Evolutionary conservation across 2,797 vertebrate species (phyloP).

Genomic region (Cyclopterus lumpus): DNA sequence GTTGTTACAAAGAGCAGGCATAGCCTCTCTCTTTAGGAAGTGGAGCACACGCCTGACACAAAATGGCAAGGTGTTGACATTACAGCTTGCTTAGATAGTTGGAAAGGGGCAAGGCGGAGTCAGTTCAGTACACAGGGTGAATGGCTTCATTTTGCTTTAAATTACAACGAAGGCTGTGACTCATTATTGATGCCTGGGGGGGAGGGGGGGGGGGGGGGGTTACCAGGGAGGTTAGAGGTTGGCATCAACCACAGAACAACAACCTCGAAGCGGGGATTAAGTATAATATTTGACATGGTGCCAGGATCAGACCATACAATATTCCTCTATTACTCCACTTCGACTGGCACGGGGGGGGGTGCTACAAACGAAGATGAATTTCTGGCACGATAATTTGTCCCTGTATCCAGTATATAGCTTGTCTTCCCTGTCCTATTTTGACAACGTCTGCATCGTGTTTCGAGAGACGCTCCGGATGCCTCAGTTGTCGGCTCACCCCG

Average conservation of each 20-base stretch:
- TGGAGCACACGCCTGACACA: conserved; percentile 47
- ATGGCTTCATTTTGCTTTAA: conserved; percentile 32
- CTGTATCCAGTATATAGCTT: not conserved
- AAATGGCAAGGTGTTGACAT: conserved; percentile 52
- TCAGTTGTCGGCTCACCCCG: not conserved
- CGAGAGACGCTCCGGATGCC: not conserved
- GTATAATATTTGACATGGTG: conserved; percentile 10
- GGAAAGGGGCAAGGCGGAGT: conserved; percentile 16
- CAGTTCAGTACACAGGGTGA: conserved; percentile 22
- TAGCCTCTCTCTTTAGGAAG: conserved; percentile 60
- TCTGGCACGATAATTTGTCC: not conserved
- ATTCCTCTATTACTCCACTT: not conserved
- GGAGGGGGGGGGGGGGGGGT: not conserved
- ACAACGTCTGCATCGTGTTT: not conserved
- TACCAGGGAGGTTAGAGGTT: conserved; percentile 23
- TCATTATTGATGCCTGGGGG: conserved; percentile 43
- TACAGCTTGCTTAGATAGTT: conserved; percentile 48
- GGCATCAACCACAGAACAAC: conserved; percentile 25
- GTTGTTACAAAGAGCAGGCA: conserved; percentile 64
- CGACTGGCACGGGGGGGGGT: not conserved
- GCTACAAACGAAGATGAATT: not conserved
- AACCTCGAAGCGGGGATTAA: conserved; percentile 26
- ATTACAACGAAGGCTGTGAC: conserved; percentile 45
- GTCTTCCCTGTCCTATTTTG: not conserved
- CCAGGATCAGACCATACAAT: conserved; percentile 6